Conservation (phyloP, 2,113 vertebrate species). For the Ammodytes marinus region DNA sequence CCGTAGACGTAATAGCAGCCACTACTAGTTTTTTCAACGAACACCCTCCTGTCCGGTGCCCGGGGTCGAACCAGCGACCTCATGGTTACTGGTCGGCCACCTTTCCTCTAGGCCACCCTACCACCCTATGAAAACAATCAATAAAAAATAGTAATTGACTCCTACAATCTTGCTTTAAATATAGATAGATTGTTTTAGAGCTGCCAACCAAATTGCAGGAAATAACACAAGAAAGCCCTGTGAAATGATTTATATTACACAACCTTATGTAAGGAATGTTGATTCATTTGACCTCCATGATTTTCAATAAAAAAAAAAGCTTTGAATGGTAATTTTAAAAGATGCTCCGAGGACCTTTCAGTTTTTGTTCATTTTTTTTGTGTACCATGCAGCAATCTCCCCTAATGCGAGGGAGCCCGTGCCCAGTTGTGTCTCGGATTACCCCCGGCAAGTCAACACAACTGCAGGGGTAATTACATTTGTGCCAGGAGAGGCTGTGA, state of each 20-base stretch:
- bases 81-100: too few species aligned
- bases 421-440: conserved; percentile 70
- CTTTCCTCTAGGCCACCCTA: too few species aligned
- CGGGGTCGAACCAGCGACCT: too few species aligned
- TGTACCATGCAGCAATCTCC: conserved; percentile 54
- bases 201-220: neutral
- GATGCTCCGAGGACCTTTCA: too few species aligned
- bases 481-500: conserved; percentile 71
- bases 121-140: neutral
- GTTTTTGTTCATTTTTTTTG: too few species aligned
- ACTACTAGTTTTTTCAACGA: too few species aligned
- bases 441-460: conserved; percentile 73
- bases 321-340: too few species aligned
- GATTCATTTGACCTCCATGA: conserved; percentile 3
- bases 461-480: conserved; percentile 79
- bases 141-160: conserved; percentile 31
- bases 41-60: too few species aligned
- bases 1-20: too few species aligned
- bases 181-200: conserved; percentile 26
- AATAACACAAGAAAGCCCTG: neutral
- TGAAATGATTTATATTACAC: neutral
- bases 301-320: conserved; percentile 43
- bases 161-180: conserved; percentile 23
- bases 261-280: neutral
- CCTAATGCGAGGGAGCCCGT: conserved; percentile 69